Evolutionary conservation across 1,140 invertebrate species (phyloP), one percentile per base, ranked within the genome.

Genomic region (Pinna nobilis): DNA sequence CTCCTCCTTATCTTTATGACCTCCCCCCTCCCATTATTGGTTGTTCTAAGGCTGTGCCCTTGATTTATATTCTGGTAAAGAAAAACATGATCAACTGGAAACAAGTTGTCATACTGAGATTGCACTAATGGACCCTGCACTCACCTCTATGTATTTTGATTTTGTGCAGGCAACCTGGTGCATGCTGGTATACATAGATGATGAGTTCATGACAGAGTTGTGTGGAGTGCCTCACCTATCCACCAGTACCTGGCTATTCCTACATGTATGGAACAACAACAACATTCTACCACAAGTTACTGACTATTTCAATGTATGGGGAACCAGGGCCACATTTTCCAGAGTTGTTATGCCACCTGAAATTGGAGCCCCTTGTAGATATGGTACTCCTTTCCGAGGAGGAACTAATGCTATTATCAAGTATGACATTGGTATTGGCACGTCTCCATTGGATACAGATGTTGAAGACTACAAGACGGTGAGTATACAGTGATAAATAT

Each of bases 361-460:
- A 18, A 53, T 63, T 28, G 50, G 39, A 2, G 25, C 50, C 1
- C 25, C 68, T 4, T 82, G 80, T 69, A 77, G 80, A 15, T 79
- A 73, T 68, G 77, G 77, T n/a, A 47, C 69, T 11, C 77, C 70
- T 1, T 82, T 82, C 73, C 68, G 70, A 15, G 72, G 69, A 35
- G 78, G 72, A 20, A 69, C 73, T 6, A 77, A 77, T 63, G 55
- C 77, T 13, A 76, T 82, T 37, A 57, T 82, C 20, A 23, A 44
- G n/a, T 82, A 75, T 63, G 80, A 79, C 35, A 78, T 73, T 30
- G 80, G 75, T 2, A 70, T 81, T 15, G 76, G 76, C 15, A 74
- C 65, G 28, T 51, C 35, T 2, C 49, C 44, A 3, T 57, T 59
- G 0, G 23, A 18, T 18, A 70, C 60, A 30, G 60, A 77, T 39